A percentile compares a stretch with the other conserved stretches of the same genome.
These are phyloP conservation scores for Protonemura montana DNA, from an alignment of 2,888 invertebrate genomes.

Conservation along the genomic window DNA sequence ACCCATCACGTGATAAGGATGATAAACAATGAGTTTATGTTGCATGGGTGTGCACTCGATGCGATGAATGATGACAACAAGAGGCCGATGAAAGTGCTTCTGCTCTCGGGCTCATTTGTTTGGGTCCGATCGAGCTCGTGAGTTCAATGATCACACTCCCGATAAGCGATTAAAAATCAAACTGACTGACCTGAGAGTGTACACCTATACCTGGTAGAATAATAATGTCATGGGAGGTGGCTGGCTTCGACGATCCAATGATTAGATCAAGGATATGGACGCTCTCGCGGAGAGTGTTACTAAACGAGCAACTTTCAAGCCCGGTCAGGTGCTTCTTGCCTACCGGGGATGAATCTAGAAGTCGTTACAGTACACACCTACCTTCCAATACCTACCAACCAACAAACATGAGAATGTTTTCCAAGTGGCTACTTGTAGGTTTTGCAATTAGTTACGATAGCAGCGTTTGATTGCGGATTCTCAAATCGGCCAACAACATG, in stretches of 20 bases:
- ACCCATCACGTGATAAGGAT: background rate
- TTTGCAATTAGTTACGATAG: background rate
- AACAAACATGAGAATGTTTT: background rate
- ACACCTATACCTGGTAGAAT: constrained; percentile 2
- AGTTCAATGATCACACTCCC: constrained; percentile 2
- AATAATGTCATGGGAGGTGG: background rate
- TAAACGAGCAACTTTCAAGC: background rate
- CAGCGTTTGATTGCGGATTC: background rate
- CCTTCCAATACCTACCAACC: background rate
- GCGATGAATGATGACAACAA: background rate
- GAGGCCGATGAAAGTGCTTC: constrained; percentile 29
- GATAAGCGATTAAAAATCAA: constrained; percentile 16
- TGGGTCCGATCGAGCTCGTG: background rate
- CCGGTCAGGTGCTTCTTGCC: background rate
- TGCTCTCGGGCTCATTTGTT: constrained; percentile 14
- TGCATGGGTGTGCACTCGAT: background rate
- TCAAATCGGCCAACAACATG: background rate
- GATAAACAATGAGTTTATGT: background rate
- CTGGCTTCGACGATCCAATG: background rate
- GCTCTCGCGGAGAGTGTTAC: background rate
- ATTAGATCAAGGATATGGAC: background rate
- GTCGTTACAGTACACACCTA: background rate
- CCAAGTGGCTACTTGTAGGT: background rate
- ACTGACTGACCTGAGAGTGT: constrained; percentile 9
- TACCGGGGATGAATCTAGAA: background rate